phyloP scores from a whole-genome alignment of 1,140 invertebrate species.

The Choristoneura fumiferana region DNA sequence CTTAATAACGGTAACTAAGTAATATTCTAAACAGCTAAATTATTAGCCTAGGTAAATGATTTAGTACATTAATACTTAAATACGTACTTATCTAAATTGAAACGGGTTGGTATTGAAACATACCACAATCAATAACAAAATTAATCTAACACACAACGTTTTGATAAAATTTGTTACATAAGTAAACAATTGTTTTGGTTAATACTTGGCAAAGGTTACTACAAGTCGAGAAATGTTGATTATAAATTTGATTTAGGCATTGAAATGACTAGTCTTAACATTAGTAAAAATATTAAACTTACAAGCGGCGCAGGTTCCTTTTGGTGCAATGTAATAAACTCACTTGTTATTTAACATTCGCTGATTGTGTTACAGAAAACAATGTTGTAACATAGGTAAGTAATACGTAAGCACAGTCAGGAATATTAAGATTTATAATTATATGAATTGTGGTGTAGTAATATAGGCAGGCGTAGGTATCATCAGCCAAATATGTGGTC shows the following conservation, averaged over 20 bases:
- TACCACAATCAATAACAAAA: conserved; percentile 48
- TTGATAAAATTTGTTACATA: conserved; percentile 73
- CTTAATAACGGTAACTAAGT: conserved; percentile 33
- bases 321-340: no score
- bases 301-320: not conserved
- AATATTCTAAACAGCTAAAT: conserved; percentile 37
- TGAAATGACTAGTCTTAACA: conserved; percentile 44
- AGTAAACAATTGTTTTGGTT: conserved; percentile 72
- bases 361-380: no score
- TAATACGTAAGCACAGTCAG: no score
- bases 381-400: no score
- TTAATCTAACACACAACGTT: conserved; percentile 62
- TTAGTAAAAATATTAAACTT: conserved; percentile 23
- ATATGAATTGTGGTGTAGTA: no score
- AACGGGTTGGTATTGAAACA: conserved; percentile 49
- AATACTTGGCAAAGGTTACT: conserved; percentile 65
- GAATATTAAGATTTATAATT: no score
- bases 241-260: conserved; percentile 30
- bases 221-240: conserved; percentile 30
- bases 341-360: no score
- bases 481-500: no score
- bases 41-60: conserved; percentile 39
- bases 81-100: conserved; percentile 42
- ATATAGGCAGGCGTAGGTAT: no score
- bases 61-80: conserved; percentile 19